These are phyloP conservation scores for Cephus sareptanus DNA, from an alignment of 2,888 invertebrate genomes.

Conservation along the genomic window DNA sequence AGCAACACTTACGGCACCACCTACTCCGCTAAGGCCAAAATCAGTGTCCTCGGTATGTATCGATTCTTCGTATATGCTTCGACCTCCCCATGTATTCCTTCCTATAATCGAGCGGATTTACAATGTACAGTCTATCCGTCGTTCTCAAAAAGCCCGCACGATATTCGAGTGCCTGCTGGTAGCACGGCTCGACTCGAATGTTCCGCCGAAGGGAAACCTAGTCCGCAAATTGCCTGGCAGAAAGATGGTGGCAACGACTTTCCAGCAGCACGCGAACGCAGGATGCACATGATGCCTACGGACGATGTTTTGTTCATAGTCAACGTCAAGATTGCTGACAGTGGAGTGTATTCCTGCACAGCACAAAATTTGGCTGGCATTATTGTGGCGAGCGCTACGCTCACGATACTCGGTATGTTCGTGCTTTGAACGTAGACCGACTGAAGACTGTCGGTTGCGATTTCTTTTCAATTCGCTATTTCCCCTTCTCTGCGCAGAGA, in stretches of 20 bases:
- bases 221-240: slow-evolving; percentile 90
- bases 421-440: background rate
- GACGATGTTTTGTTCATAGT: slow-evolving; percentile 94
- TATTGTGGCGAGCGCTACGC: slow-evolving; percentile 86
- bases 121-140: slow-evolving; percentile 78
- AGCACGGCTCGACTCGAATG: slow-evolving; percentile 90
- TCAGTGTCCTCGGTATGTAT: slow-evolving; percentile 82
- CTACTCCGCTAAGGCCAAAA: slow-evolving; percentile 87
- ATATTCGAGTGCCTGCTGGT: slow-evolving; percentile 87
- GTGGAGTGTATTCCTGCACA: slow-evolving; percentile 93
- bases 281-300: slow-evolving; percentile 92
- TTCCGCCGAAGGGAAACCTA: slow-evolving; percentile 89
- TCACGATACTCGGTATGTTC: slow-evolving; percentile 75
- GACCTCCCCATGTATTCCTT: slow-evolving; percentile 9
- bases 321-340: slow-evolving; percentile 88
- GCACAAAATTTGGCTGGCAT: slow-evolving; percentile 91
- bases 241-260: slow-evolving; percentile 95
- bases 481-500: slow-evolving; percentile 69
- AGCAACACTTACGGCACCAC: slow-evolving; percentile 90
- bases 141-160: slow-evolving; percentile 85
- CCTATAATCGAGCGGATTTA: slow-evolving; percentile 24
- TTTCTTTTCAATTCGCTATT: background rate
- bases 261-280: slow-evolving; percentile 91
- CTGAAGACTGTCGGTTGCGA: background rate
- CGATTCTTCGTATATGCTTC: background rate